phyloP scores from a whole-genome alignment of 2,888 invertebrate species.

The Chalcosyrphus nemorum region DNA sequence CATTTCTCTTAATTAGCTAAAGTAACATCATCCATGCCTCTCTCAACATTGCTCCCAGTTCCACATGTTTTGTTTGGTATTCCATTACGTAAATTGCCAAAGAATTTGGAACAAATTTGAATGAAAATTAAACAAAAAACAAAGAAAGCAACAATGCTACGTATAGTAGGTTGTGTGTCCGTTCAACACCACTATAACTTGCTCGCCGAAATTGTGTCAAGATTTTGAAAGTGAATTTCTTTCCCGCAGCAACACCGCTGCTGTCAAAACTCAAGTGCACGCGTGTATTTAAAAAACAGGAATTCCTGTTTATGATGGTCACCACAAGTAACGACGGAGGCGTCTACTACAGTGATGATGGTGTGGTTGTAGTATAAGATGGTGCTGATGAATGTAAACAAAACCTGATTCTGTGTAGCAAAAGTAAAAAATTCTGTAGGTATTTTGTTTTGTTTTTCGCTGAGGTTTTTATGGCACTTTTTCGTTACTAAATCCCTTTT shows the following conservation, averaged over 20 bases:
- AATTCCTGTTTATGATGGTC: not conserved
- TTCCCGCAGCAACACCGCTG: slow-evolving; percentile 47
- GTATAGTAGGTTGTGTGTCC: slow-evolving; percentile 5
- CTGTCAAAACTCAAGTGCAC: slow-evolving; percentile 58
- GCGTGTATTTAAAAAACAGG: slow-evolving; percentile 37
- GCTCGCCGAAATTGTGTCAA: slow-evolving; percentile 69
- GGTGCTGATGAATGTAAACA: slow-evolving; percentile 38
- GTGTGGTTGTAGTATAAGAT: not conserved
- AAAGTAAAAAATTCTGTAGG: too few species aligned
- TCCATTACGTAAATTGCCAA: not conserved
- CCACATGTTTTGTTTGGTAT: not conserved
- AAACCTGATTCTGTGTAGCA: slow-evolving; percentile 36
- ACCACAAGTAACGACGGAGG: not conserved
- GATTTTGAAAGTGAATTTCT: slow-evolving; percentile 72
- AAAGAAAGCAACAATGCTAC: slow-evolving; percentile 15
- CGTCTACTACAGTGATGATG: too few species aligned
- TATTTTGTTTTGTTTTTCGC: slow-evolving; percentile 13
- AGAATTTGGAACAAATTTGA: slow-evolving; percentile 18
- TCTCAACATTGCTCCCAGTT: not conserved
- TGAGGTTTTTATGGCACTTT: not conserved
- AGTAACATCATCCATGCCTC: not conserved
- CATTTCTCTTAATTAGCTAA: too few species aligned
- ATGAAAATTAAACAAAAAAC: slow-evolving; percentile 6
- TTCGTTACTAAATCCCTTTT: not conserved
- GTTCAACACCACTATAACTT: slow-evolving; percentile 29